Conservation (phyloP, 1,140 invertebrate genomes). For the Agrypnia vestita region DNA sequence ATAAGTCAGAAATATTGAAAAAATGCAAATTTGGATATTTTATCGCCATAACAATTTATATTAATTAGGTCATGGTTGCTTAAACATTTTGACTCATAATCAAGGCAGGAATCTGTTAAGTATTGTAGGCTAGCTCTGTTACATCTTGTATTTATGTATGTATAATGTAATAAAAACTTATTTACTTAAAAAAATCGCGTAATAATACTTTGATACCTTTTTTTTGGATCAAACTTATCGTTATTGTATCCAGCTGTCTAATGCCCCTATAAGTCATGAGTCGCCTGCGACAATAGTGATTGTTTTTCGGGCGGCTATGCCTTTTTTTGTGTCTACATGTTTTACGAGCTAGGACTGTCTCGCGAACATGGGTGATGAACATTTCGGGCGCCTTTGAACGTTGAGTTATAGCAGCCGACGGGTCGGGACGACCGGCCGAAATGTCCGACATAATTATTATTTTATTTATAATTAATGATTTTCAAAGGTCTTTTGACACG, state of each 20-base stretch:
- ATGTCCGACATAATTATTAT: constrained; percentile 1
- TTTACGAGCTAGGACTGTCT: constrained; percentile 13
- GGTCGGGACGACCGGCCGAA: neutral
- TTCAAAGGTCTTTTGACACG: neutral
- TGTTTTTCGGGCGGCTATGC: constrained; percentile 14
- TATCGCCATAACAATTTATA: too few species aligned
- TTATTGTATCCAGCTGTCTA: neutral
- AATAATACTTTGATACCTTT: too few species aligned
- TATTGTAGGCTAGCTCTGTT: too few species aligned
- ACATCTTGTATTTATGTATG: too few species aligned
- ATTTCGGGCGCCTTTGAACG: constrained; percentile 4
- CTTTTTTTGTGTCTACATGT: constrained; percentile 24
- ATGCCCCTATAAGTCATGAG: constrained; percentile 1
- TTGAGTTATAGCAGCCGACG: neutral
- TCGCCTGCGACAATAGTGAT: constrained; percentile 11
- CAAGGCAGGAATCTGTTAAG: too few species aligned
- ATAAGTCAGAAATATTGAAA: too few species aligned
- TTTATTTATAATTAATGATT: constrained; percentile 28
- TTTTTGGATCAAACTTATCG: too few species aligned
- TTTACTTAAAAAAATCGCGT: too few species aligned
- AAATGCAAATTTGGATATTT: too few species aligned
- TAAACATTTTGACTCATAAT: too few species aligned
- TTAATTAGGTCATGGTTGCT: too few species aligned
- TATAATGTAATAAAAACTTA: too few species aligned
- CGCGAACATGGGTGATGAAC: constrained; percentile 8